Conservation (phyloP, 2,113 vertebrate genomes). For the Hypomesus transpacificus region DNA sequence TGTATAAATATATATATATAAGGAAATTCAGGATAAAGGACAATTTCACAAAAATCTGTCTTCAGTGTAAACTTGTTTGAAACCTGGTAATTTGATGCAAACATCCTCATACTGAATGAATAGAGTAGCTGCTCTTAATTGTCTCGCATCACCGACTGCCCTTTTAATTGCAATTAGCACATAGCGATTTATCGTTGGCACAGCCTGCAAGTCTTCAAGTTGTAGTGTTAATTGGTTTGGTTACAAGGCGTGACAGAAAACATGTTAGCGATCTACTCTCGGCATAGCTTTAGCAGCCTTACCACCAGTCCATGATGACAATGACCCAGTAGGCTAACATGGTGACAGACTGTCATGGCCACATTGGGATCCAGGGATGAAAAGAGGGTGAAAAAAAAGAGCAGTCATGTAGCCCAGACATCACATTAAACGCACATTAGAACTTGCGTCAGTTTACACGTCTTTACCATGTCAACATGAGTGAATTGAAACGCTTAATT, state of each 20-base stretch:
- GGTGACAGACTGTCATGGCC: background rate
- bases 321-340: background rate
- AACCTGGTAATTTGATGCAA: constrained; percentile 17
- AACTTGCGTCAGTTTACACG: background rate
- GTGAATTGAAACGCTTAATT: background rate
- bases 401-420: background rate
- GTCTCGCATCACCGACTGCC: constrained; percentile 60
- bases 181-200: constrained; percentile 66
- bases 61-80: constrained; percentile 24
- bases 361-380: background rate
- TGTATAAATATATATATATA: too few relatives aligned
- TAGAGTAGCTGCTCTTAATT: constrained; percentile 44
- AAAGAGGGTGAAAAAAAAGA: background rate
- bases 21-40: too few relatives aligned
- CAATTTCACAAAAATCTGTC: background rate
- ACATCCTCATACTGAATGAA: constrained; percentile 56
- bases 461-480: background rate
- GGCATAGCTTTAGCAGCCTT: background rate
- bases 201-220: constrained; percentile 39
- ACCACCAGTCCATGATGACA: background rate
- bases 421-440: background rate
- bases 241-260: constrained; percentile 64
- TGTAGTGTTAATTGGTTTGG: constrained; percentile 71
- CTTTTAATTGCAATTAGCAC: constrained; percentile 71
- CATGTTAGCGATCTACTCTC: constrained; percentile 14